Conservation (phyloP, 2,797 vertebrate genomes). For the Pseudomugil gertrudae region DNA sequence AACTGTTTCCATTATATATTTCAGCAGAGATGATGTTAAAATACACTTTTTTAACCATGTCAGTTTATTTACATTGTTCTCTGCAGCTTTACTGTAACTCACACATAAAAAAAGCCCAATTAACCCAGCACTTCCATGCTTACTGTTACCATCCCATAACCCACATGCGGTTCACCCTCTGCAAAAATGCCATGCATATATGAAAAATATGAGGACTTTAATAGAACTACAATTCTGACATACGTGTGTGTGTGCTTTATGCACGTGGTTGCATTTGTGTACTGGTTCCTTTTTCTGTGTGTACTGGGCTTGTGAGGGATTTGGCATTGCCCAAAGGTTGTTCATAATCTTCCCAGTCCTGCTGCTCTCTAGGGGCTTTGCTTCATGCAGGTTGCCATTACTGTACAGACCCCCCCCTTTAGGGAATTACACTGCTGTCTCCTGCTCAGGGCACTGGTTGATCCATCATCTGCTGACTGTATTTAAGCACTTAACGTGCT, state of each 20-base stretch:
- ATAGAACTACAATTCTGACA: conserved; percentile 5
- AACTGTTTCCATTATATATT: conserved; percentile 35
- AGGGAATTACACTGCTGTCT: conserved; percentile 69
- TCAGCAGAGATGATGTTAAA: conserved; percentile 21
- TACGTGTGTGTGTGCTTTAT: conserved; percentile 13
- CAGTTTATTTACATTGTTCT: conserved; percentile 42
- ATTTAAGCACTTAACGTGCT: conserved; percentile 74
- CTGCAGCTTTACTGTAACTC: conserved; percentile 46
- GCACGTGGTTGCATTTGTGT: conserved; percentile 20
- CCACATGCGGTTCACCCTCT: conserved; percentile 23
- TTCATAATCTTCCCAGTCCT: conserved; percentile 68
- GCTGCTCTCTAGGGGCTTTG: conserved; percentile 58
- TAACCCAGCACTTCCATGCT: conserved; percentile 25
- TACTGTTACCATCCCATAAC: conserved; percentile 56
- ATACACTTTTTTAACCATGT: conserved; percentile 46
- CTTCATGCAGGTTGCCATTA: conserved; percentile 72
- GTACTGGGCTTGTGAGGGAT: conserved; percentile 28
- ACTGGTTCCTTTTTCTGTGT: not conserved
- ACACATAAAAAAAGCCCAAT: not conserved
- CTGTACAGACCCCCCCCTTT: conserved; percentile 60
- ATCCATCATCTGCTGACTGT: conserved; percentile 73
- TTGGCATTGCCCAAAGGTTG: conserved; percentile 58
- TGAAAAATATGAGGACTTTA: conserved; percentile 1
- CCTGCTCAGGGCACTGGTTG: conserved; percentile 56
- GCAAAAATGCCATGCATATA: conserved; percentile 35